Conservation (phyloP, 2,797 vertebrate genomes). For the Iguana delicatissima region DNA sequence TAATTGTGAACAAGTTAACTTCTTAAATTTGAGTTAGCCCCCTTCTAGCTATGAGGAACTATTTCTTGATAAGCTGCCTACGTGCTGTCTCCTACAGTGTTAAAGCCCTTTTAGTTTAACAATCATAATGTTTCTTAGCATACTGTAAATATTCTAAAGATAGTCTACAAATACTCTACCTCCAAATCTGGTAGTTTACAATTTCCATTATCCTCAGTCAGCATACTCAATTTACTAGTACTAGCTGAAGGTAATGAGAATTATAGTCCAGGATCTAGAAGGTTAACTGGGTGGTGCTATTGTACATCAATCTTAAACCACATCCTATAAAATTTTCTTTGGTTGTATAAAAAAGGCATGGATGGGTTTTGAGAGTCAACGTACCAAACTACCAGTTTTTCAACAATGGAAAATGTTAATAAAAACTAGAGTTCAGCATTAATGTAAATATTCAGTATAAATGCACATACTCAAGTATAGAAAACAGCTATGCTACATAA, state of each 20-base stretch:
- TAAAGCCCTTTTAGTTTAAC: background rate
- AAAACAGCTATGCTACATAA: slow-evolving; percentile 32
- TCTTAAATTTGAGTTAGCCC: background rate
- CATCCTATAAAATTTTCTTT: background rate
- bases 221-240: background rate
- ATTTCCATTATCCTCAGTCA: no score
- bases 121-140: background rate
- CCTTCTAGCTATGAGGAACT: background rate
- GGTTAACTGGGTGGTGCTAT: background rate
- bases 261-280: background rate
- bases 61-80: background rate
- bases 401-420: background rate
- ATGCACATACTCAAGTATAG: background rate
- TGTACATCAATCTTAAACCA: background rate
- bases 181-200: no score
- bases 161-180: no score
- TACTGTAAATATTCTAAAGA: background rate
- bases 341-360: background rate
- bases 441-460: background rate
- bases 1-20: background rate
- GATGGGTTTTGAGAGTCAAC: background rate
- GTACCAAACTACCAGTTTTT: background rate
- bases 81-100: background rate
- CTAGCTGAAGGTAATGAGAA: background rate
- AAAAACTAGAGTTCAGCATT: background rate